Evolutionary conservation across 2,113 vertebrate genomes (phyloP).

Genomic region (Marcusenius ussheri): DNA sequence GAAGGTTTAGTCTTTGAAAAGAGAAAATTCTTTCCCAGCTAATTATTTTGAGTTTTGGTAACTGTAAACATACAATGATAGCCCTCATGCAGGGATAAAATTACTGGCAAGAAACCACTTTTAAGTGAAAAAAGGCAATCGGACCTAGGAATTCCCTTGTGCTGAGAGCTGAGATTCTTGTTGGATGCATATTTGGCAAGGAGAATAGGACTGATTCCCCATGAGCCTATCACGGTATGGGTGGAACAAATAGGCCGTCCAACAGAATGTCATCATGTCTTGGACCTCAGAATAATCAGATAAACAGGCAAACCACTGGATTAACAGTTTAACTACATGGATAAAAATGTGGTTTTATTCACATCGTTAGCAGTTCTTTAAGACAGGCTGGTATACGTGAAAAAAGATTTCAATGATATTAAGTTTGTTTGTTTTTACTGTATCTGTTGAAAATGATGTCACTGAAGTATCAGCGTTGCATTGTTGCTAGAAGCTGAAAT

Average conservation of each 20-base stretch:
- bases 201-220: not conserved
- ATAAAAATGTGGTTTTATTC: not conserved
- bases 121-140: not conserved
- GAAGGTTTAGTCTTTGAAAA: not conserved
- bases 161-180: conserved; percentile 13
- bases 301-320: not conserved
- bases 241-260: not conserved
- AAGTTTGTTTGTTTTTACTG: not conserved
- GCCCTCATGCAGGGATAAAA: not conserved
- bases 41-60: conserved; percentile 8
- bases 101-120: not conserved
- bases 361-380: not conserved
- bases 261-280: conserved; percentile 6
- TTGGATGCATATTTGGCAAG: not conserved
- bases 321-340: not conserved
- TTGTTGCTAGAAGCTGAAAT: not conserved
- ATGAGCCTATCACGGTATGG: not conserved
- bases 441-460: not conserved
- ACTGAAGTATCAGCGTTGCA: not conserved
- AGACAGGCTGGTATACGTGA: not conserved
- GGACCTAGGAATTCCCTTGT: not conserved
- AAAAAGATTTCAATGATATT: not conserved
- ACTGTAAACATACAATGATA: not conserved
- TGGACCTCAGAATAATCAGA: not conserved
- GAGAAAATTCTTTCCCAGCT: not conserved